Conservation (phyloP, 2,113 vertebrate species). For the Oplegnathus fasciatus region DNA sequence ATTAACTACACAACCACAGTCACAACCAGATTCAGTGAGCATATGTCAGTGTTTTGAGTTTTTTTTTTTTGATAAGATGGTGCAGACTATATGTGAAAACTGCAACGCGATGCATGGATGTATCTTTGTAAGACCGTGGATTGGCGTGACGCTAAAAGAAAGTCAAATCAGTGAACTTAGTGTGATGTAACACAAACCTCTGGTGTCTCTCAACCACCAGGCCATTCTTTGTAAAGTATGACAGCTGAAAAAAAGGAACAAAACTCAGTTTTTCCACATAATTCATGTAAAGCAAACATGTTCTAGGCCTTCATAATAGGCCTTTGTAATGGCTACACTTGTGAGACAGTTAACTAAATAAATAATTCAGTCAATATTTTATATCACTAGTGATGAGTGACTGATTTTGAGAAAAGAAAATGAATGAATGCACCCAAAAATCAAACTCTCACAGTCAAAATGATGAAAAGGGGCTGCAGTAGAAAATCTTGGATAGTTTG, state of each 20-base stretch:
- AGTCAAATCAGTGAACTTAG: constrained; percentile 1
- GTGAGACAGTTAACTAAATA: background rate
- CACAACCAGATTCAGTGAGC: constrained; percentile 59
- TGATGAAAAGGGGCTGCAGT: background rate
- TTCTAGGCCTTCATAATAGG: background rate
- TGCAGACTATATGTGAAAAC: background rate
- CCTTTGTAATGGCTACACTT: background rate
- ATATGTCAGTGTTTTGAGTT: constrained; percentile 70
- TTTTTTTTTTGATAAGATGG: constrained; percentile 2
- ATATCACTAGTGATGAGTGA: background rate
- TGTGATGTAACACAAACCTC: constrained; percentile 21
- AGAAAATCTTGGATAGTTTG: background rate
- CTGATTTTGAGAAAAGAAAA: background rate
- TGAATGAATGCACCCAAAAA: background rate
- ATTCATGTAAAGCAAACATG: constrained; percentile 23
- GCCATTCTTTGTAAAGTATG: background rate
- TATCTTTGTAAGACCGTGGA: background rate
- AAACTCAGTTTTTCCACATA: constrained; percentile 14
- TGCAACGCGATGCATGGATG: background rate
- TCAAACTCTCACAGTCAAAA: background rate
- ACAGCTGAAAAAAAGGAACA: constrained; percentile 9
- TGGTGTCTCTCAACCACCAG: constrained; percentile 13
- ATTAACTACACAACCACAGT: constrained; percentile 77
- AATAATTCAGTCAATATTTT: constrained; percentile 1
- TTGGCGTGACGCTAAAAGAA: background rate